Conservation (phyloP, 1,140 invertebrate species). For the fruit fly (Drosophila melanogaster) region DNA sequence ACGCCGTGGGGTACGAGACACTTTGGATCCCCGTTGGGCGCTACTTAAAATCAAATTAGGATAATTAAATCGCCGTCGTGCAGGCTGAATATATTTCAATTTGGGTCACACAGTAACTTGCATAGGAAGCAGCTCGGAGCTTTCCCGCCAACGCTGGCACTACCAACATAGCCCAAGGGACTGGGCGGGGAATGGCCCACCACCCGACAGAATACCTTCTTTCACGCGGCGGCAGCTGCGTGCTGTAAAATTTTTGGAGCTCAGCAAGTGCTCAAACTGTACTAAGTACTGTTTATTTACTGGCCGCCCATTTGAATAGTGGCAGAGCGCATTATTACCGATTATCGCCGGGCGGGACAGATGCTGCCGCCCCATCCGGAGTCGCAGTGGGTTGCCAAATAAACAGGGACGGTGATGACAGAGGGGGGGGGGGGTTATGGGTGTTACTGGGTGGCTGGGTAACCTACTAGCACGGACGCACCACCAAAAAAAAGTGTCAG, state of each 20-base stretch:
- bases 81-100: slow-evolving; percentile 42
- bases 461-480: slow-evolving; percentile 62
- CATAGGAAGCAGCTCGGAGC: slow-evolving; percentile 6
- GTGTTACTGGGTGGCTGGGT: slow-evolving; percentile 16
- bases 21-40: slow-evolving; percentile 21
- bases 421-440: slow-evolving; percentile 1
- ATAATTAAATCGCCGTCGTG: slow-evolving; percentile 50
- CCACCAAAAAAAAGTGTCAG: background rate
- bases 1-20: slow-evolving; percentile 21
- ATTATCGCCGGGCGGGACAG: slow-evolving; percentile 72
- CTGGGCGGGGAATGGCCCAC: background rate
- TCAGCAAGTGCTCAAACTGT: slow-evolving; percentile 46
- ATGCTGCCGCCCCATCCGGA: slow-evolving; percentile 57
- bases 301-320: slow-evolving; percentile 69
- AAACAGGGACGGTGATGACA: slow-evolving; percentile 52
- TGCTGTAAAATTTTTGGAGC: slow-evolving; percentile 25
- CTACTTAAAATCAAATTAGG: slow-evolving; percentile 56
- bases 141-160: background rate
- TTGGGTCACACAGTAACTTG: slow-evolving; percentile 47
- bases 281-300: slow-evolving; percentile 68
- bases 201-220: background rate
- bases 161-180: slow-evolving; percentile 1
- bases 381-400: slow-evolving; percentile 48
- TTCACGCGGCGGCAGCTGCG: slow-evolving; percentile 37
- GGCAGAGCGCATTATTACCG: slow-evolving; percentile 73